Evolutionary conservation across 2,888 invertebrate species (phyloP).

Genomic region (Drosophila peninsularis): DNA sequence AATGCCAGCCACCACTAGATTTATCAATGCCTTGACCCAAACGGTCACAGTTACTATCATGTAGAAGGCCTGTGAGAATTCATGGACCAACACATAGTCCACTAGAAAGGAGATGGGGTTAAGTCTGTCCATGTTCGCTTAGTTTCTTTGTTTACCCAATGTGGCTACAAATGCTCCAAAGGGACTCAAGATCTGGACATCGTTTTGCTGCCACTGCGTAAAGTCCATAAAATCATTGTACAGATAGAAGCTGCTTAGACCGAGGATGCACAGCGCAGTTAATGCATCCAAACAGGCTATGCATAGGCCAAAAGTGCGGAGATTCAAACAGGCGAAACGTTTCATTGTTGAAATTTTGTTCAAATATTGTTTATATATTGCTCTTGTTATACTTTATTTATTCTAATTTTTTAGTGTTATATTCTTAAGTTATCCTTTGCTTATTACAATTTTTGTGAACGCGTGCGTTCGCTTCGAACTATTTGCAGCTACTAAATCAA

Average conservation of each 20-base stretch:
- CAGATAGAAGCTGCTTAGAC: constrained; percentile 76
- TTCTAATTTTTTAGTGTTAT: background rate
- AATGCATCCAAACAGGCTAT: constrained; percentile 78
- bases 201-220: constrained; percentile 75
- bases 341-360: constrained; percentile 64
- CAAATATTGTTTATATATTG: background rate
- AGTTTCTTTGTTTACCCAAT: constrained; percentile 58
- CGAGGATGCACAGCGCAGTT: constrained; percentile 64
- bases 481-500: constrained; percentile 57
- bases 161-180: constrained; percentile 75
- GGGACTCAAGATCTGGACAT: constrained; percentile 76
- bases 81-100: constrained; percentile 80
- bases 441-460: constrained; percentile 19
- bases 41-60: constrained; percentile 80
- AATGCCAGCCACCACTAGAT: constrained; percentile 79
- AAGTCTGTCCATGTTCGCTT: background rate
- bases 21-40: constrained; percentile 81
- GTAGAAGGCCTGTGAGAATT: constrained; percentile 82
- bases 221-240: constrained; percentile 78
- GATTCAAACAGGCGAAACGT: constrained; percentile 77
- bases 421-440: constrained; percentile 16
- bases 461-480: constrained; percentile 57
- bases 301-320: constrained; percentile 72
- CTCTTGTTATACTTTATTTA: background rate
- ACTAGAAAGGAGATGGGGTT: constrained; percentile 52